These are phyloP conservation scores for Lycocerus yunnanus DNA, from an alignment of 2,888 invertebrate species.

Conservation along the genomic window DNA sequence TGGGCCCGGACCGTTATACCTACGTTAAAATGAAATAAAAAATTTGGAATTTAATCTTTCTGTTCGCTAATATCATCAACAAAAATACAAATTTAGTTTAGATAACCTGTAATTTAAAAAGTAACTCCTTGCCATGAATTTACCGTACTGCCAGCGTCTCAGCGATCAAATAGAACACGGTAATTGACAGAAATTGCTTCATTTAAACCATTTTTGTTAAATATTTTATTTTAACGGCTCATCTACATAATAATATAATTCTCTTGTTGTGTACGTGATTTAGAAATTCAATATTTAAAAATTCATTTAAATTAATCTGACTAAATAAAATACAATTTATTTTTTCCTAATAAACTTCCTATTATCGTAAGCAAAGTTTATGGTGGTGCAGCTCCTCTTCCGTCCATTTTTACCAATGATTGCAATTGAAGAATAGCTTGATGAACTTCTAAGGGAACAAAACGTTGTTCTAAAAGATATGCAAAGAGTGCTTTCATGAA, in stretches of 20 bases:
- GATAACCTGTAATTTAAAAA: no score
- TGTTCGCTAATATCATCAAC: no score
- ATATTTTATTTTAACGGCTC: neutral
- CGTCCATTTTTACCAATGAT: conserved; percentile 26
- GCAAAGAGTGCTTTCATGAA: conserved; percentile 31
- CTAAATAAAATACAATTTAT: neutral
- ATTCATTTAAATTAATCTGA: neutral
- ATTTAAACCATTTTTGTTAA: neutral
- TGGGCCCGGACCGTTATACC: no score
- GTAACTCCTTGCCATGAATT: no score
- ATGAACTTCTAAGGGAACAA: conserved; percentile 26
- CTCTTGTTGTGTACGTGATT: neutral
- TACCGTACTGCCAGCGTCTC: no score
- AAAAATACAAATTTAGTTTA: no score
- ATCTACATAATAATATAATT: neutral
- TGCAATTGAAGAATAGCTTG: conserved; percentile 17
- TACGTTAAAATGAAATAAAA: no score
- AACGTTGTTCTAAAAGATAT: conserved; percentile 15
- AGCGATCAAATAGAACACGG: no score
- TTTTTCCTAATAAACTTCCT: neutral
- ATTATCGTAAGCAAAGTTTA: conserved; percentile 5
- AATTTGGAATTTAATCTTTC: no score
- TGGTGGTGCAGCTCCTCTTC: conserved; percentile 29
- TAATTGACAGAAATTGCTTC: no score
- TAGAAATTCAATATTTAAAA: neutral